Conservation (phyloP, 2,113 vertebrate species). For the Uria lomvia region DNA sequence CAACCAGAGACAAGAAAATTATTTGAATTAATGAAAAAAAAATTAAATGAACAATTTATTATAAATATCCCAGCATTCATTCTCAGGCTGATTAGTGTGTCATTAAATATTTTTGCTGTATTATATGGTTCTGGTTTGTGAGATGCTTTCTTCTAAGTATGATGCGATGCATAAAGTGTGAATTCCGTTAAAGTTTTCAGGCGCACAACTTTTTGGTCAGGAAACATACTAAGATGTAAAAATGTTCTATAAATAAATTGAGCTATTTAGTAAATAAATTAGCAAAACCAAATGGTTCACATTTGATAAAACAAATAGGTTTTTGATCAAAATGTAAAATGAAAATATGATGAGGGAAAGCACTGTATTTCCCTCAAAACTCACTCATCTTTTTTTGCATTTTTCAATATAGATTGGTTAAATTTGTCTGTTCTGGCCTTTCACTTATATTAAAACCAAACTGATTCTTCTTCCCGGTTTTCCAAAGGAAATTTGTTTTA, state of each 20-base stretch:
- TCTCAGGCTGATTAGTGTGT: background rate
- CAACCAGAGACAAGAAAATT: background rate
- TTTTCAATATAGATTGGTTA: background rate
- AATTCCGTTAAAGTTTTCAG: background rate
- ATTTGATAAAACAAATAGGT: background rate
- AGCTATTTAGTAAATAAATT: background rate
- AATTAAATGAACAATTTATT: background rate
- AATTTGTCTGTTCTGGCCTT: background rate
- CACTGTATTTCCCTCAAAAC: background rate
- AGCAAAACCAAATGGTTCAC: background rate
- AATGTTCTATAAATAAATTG: background rate
- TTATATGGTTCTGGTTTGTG: background rate
- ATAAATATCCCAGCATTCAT: background rate
- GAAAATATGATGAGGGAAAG: background rate
- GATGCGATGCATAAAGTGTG: background rate
- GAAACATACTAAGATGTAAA: background rate
- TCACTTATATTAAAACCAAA: background rate
- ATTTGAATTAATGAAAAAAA: background rate
- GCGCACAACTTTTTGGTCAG: background rate
- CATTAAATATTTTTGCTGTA: background rate
- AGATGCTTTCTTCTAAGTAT: background rate
- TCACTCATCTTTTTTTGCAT: fast-evolving
- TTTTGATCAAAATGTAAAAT: background rate
- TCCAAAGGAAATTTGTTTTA: background rate
- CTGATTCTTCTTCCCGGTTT: background rate